A percentile compares a stretch with the other conserved stretches of the same genome.
Evolutionary conservation across 2,797 vertebrate genomes (phyloP).

Genomic region (Schizothorax lantsangensis): DNA sequence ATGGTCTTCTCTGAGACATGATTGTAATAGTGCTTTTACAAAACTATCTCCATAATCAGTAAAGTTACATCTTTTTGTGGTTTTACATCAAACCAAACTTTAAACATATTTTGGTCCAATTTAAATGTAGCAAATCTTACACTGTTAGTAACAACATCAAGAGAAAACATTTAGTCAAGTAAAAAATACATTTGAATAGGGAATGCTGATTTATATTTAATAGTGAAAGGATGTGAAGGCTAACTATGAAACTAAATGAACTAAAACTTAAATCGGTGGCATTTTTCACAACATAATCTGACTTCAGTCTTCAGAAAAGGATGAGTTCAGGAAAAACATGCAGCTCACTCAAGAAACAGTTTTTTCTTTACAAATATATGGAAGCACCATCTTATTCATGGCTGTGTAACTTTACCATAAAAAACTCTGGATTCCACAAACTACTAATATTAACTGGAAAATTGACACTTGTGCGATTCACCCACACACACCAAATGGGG

Average conservation of each 20-base stretch:
- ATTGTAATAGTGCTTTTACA: slow-evolving; percentile 70
- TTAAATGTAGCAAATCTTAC: slow-evolving; percentile 41
- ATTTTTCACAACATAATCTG: background rate
- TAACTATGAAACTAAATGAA: background rate
- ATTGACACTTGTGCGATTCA: background rate
- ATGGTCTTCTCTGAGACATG: slow-evolving; percentile 51
- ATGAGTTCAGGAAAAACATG: background rate
- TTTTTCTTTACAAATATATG: background rate
- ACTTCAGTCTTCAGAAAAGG: background rate
- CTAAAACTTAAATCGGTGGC: background rate
- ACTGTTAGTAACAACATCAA: slow-evolving; percentile 50
- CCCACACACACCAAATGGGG: background rate
- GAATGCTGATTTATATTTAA: slow-evolving; percentile 2
- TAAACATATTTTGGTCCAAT: slow-evolving; percentile 57
- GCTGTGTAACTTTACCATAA: background rate
- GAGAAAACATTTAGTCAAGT: slow-evolving; percentile 12
- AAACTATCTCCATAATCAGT: slow-evolving; percentile 29
- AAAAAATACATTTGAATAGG: slow-evolving; percentile 32
- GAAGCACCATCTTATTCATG: background rate
- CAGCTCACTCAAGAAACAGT: background rate
- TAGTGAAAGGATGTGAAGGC: background rate
- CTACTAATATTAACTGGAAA: background rate
- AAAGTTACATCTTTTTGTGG: slow-evolving; percentile 20
- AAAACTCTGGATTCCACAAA: background rate
- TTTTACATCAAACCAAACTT: slow-evolving; percentile 50